These are phyloP conservation scores for Rhagoletis pomonella DNA, from an alignment of 1,140 invertebrate genomes.

Conservation along the genomic window DNA sequence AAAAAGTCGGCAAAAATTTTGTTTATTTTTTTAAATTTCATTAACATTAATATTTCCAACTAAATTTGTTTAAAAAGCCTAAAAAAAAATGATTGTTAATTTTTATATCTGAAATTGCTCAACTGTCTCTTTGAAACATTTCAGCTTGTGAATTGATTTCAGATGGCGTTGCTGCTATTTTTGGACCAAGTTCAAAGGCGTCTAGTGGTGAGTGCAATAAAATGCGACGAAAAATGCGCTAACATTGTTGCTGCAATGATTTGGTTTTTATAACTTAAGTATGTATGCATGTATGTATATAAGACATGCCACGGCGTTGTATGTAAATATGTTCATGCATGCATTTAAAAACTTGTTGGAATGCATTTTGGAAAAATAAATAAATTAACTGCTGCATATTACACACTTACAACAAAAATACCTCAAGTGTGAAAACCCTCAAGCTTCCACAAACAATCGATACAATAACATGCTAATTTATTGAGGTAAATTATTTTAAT, in stretches of 20 bases:
- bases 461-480: background rate
- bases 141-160: constrained; percentile 77
- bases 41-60: no score
- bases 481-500: background rate
- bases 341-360: background rate
- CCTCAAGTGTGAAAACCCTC: background rate
- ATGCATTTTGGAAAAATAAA: constrained; percentile 35
- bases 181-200: constrained; percentile 83
- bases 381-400: background rate
- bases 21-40: no score
- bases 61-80: background rate
- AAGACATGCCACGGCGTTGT: background rate
- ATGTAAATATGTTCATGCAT: background rate
- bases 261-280: background rate
- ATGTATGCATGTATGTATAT: background rate
- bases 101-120: background rate
- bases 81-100: background rate
- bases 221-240: background rate
- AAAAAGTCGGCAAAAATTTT: no score
- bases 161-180: constrained; percentile 84
- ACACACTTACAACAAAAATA: background rate
- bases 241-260: background rate
- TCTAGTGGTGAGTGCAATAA: constrained; percentile 73
- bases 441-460: background rate
- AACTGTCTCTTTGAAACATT: constrained; percentile 25